phyloP scores from a whole-genome alignment of 1,140 invertebrate genomes.

The Drosophila orena region DNA sequence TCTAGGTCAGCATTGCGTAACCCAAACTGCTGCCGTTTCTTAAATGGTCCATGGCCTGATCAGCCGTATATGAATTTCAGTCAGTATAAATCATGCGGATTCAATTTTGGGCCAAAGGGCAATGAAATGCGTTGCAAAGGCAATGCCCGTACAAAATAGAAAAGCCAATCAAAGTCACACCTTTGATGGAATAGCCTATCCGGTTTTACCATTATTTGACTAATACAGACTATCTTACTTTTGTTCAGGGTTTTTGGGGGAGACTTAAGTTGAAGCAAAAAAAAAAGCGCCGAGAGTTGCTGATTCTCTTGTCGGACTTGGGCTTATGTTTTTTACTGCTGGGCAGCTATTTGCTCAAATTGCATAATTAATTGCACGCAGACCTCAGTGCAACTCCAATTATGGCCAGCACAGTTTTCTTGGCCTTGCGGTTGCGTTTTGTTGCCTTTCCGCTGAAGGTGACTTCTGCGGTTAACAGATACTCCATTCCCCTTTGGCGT shows the following conservation, averaged over 20 bases:
- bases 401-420: conserved; percentile 66
- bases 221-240: conserved; percentile 41
- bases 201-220: conserved; percentile 53
- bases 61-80: conserved; percentile 2
- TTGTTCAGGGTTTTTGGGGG: conserved; percentile 46
- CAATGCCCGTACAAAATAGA: conserved; percentile 1
- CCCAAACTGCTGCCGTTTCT: not conserved
- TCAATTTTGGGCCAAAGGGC: conserved; percentile 20
- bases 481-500: conserved; percentile 9
- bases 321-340: conserved; percentile 16
- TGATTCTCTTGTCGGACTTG: conserved; percentile 17
- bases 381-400: conserved; percentile 75
- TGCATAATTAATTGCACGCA: conserved; percentile 83
- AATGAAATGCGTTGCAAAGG: conserved; percentile 24
- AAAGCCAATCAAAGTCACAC: conserved; percentile 20
- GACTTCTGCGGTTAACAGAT: conserved; percentile 44
- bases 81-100: not conserved
- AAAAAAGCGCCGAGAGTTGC: conserved; percentile 38
- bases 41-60: not conserved
- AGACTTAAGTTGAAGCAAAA: conserved; percentile 3
- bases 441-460: conserved; percentile 63
- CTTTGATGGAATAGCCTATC: conserved; percentile 36
- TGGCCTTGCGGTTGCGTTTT: conserved; percentile 69
- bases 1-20: conserved; percentile 42
- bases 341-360: conserved; percentile 73